A percentile compares a stretch with the other conserved stretches of the same genome.
Conservation (phyloP, 2,113 vertebrate species). For the Saccopteryx leptura region DNA sequence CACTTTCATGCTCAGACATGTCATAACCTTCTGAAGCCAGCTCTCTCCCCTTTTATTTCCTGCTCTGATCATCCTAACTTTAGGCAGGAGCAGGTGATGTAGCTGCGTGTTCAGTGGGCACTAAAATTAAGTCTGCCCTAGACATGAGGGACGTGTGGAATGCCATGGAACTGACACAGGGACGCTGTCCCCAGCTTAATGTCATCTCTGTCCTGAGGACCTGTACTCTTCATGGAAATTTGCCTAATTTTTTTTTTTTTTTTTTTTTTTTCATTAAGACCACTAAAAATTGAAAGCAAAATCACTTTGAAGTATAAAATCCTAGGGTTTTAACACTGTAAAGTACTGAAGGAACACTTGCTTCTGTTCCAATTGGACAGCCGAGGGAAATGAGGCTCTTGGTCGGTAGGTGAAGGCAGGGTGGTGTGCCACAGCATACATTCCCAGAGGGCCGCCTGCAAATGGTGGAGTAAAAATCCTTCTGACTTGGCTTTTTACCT, state of each 20-base stretch:
- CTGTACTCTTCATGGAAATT: neutral
- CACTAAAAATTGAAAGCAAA: slow-evolving; percentile 58
- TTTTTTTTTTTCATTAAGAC: neutral
- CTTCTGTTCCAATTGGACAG: slow-evolving; percentile 17
- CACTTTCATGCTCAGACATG: neutral
- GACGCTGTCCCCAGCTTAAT: neutral
- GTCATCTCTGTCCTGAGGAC: neutral
- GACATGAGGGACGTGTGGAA: neutral
- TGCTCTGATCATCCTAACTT: neutral
- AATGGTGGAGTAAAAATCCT: neutral
- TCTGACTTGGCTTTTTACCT: neutral
- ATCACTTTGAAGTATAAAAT: slow-evolving; percentile 32
- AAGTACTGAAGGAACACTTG: neutral
- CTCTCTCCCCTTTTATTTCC: neutral
- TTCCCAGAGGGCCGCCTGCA: neutral
- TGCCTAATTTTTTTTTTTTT: neutral
- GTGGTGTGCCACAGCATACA: fast-evolving
- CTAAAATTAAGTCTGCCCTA: neutral
- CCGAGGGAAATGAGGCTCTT: neutral
- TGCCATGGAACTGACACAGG: neutral
- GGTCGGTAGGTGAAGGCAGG: neutral
- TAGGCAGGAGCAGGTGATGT: neutral
- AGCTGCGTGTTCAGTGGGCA: neutral
- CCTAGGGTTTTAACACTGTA: slow-evolving; percentile 31
- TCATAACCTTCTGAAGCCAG: neutral